Evolutionary conservation across 2,888 invertebrate species (phyloP), one percentile per base, ranked within the genome.

Genomic region (Beris morrisii): DNA sequence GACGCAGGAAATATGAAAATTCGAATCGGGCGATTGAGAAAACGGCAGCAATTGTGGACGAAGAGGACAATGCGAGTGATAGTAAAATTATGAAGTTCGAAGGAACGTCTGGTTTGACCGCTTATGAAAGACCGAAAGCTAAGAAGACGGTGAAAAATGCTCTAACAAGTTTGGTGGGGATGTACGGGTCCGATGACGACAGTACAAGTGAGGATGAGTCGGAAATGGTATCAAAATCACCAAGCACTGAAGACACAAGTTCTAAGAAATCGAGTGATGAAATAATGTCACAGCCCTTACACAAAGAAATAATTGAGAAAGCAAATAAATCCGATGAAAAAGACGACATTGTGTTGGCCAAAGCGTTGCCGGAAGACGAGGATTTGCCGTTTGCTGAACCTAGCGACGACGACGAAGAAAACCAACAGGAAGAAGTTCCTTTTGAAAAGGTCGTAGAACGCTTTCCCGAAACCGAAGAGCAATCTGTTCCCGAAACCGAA

Each of bases 381-480:
- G 22, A 22, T 22, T 38, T 9, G 38, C 7, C 38, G 1, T 38
- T 5, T 3, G 7, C 9, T 7, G 38, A 38, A 9, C 38, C 38
- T 38, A 38, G 38, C 38, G 38, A 38, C 30, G 31, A 38, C 9
- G 15, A 55, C 11, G 80, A 83, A 75, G 82, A 83, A 53, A 83
- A 83, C 76, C 81, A 81, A 11, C 85, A 85, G 68, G 82, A 82
- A 71, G 85, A 85, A 80, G 72, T 57, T 12, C 61, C 56, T 4
- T 58, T 59, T 30, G 75, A 52, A 80, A 79, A 75, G 78, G n/a
- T 43, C 11, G 43, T 44, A n/a, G 65, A 58, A 48, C 12, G 12
- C 1, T 50, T 46, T 5, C 6, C 44, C n/a, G 31, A 15, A 44
- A 30, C 50, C 7, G 66, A 63, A 46, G 28, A 55, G 5, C 38